A percentile compares a stretch with the other conserved stretches of the same genome.
phyloP scores from a whole-genome alignment of 2,113 vertebrate genomes.

The Syrrhaptes paradoxus region DNA sequence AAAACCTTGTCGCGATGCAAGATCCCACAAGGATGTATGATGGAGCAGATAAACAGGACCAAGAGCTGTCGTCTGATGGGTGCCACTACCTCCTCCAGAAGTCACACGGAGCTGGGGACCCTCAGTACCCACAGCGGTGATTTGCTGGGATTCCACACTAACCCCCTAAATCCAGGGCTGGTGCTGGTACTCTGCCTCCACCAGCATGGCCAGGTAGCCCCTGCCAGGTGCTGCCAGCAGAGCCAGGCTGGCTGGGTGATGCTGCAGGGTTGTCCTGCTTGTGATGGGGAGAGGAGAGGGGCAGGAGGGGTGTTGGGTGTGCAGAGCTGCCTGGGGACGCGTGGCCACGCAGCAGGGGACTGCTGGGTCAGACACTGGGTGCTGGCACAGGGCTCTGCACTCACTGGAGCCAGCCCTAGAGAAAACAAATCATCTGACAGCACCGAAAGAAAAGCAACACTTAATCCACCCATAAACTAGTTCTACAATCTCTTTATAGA shows the following conservation, averaged over 20 bases:
- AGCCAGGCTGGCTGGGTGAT: not conserved
- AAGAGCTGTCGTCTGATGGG: not conserved
- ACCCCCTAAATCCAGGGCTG: not conserved
- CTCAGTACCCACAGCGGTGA: not conserved
- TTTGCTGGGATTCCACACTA: not conserved
- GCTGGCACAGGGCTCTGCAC: rapidly evolving
- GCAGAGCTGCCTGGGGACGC: not conserved
- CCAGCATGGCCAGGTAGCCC: too few relatives aligned
- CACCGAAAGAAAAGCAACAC: not conserved
- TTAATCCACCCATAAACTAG: not conserved
- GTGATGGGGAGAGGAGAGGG: rapidly evolving
- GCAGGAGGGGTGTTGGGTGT: not conserved
- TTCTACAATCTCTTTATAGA: not conserved
- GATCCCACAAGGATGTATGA: not conserved
- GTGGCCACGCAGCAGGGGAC: too few relatives aligned
- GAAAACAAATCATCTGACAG: not conserved
- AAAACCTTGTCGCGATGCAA: not conserved
- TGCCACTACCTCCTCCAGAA: not conserved
- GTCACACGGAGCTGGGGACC: not conserved
- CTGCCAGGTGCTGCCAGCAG: rapidly evolving
- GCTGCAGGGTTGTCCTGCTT: rapidly evolving
- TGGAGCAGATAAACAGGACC: not conserved
- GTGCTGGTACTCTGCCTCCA: not conserved
- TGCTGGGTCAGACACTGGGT: not conserved
- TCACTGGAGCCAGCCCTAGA: rapidly evolving